Conservation (phyloP, 2,797 vertebrate genomes). For the Remorina albescens region DNA sequence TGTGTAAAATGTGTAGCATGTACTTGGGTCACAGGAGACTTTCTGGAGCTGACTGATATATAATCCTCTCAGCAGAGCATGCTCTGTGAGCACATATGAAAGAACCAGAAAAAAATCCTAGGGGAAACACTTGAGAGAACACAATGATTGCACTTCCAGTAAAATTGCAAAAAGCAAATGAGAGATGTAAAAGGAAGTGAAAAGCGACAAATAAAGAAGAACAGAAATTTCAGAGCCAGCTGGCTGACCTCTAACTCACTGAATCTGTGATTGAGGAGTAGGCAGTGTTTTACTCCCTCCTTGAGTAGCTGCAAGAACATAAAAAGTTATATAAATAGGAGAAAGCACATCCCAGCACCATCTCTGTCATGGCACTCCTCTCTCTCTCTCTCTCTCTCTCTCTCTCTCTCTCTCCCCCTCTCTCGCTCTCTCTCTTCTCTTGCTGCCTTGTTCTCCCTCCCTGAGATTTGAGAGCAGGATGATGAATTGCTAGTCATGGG, state of each 20-base stretch:
- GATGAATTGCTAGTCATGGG: slow-evolving; percentile 54
- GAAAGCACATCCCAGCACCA: slow-evolving; percentile 36
- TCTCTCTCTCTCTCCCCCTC: slow-evolving; percentile 20
- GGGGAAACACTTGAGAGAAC: slow-evolving; percentile 3
- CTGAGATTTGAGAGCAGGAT: slow-evolving; percentile 47
- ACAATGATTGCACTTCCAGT: slow-evolving; percentile 12
- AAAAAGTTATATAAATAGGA: slow-evolving; percentile 54
- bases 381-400: slow-evolving; percentile 17
- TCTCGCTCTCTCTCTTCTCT: too few relatives aligned
- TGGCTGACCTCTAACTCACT: slow-evolving; percentile 63
- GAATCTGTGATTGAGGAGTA: slow-evolving; percentile 47
- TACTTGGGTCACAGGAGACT: too few relatives aligned
- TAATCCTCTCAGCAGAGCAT: too few relatives aligned
- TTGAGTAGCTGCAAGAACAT: slow-evolving; percentile 28
- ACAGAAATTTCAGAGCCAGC: slow-evolving; percentile 43
- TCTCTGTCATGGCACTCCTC: slow-evolving; percentile 39
- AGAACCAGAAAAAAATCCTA: too few relatives aligned
- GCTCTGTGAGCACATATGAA: too few relatives aligned
- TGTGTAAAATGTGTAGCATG: too few relatives aligned
- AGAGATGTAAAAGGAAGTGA: slow-evolving; percentile 35
- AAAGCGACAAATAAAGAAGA: slow-evolving; percentile 37
- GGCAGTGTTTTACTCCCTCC: slow-evolving; percentile 48
- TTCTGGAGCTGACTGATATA: too few relatives aligned
- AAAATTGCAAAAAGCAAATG: slow-evolving; percentile 1
- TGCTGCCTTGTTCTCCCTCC: slow-evolving; percentile 34